Evolutionary conservation across 2,113 vertebrate species (phyloP).

Genomic region (Miniopterus natalensis): DNA sequence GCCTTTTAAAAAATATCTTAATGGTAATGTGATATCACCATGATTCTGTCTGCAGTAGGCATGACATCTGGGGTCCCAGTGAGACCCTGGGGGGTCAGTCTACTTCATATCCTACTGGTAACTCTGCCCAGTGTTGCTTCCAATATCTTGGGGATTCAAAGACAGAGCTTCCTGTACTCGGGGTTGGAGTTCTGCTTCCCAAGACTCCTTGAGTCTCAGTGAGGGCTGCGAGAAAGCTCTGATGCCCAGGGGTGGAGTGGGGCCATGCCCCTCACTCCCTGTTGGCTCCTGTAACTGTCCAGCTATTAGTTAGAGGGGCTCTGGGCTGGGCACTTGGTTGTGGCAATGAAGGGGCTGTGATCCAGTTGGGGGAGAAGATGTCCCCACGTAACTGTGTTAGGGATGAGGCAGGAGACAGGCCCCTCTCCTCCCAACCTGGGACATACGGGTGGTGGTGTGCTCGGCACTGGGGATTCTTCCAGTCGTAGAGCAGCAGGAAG

Average conservation of each 20-base stretch:
- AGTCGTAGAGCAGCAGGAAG: not conserved
- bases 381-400: not conserved
- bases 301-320: not conserved
- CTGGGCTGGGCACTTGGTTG: too few relatives aligned
- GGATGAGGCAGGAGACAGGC: not conserved
- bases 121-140: not conserved
- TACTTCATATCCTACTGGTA: not conserved
- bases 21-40: not conserved
- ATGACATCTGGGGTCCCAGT: not conserved
- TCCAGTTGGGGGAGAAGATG: not conserved
- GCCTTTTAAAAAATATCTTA: not conserved
- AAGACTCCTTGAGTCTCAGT: not conserved
- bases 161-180: not conserved
- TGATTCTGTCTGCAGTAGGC: not conserved
- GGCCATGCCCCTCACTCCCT: not conserved
- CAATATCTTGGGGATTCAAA: not conserved
- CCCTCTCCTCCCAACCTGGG: not conserved
- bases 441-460: fast-evolving
- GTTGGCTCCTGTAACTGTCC: not conserved
- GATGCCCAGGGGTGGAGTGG: not conserved
- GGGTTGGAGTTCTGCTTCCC: not conserved
- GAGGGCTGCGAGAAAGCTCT: not conserved
- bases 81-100: fast-evolving
- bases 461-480: not conserved
- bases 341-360: not conserved